A percentile compares a stretch with the other conserved stretches of the same genome.
phyloP scores from a whole-genome alignment of 37 sponge, comb jelly and placozoan species.

The Amphimedon queenslandica region DNA sequence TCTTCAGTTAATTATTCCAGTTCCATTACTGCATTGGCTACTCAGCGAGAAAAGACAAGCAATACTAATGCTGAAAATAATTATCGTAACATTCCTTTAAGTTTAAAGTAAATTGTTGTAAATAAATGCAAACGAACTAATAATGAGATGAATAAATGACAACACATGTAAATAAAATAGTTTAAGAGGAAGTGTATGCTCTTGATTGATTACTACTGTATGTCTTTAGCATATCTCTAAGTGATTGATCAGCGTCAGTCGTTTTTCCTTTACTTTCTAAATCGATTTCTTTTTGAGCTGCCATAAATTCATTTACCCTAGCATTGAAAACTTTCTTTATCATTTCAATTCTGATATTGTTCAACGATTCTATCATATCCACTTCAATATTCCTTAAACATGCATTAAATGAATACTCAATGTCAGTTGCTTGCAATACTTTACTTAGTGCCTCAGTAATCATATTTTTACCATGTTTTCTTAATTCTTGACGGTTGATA shows the following conservation, averaged over 20 bases:
- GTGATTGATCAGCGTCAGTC: slow-evolving; percentile 3
- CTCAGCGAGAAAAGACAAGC: slow-evolving; percentile 1
- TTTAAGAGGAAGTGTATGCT: no score
- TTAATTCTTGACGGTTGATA: background rate
- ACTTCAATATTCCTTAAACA: background rate
- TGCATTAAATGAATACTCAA: background rate
- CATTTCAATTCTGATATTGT: background rate
- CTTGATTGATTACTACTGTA: background rate
- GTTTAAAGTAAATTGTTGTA: background rate
- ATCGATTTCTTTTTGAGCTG: slow-evolving; percentile 6
- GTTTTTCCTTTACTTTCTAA: slow-evolving; percentile 9
- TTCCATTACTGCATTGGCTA: slow-evolving; percentile 5
- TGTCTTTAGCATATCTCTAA: slow-evolving; percentile 5
- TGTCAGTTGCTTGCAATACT: background rate
- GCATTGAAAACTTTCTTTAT: slow-evolving; percentile 6
- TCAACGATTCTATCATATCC: background rate
- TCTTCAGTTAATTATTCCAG: slow-evolving; percentile 16
- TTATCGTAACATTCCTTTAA: background rate
- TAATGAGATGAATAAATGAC: no score
- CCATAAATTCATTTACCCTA: slow-evolving; percentile 16
- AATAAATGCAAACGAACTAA: no score
- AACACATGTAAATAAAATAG: no score
- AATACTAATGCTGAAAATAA: background rate
- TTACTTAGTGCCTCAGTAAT: background rate
- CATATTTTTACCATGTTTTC: background rate